A percentile compares a stretch with the other conserved stretches of the same genome.
These are phyloP conservation scores for Amblyraja radiata DNA, from an alignment of 2,797 vertebrate genomes.

Conservation along the genomic window DNA sequence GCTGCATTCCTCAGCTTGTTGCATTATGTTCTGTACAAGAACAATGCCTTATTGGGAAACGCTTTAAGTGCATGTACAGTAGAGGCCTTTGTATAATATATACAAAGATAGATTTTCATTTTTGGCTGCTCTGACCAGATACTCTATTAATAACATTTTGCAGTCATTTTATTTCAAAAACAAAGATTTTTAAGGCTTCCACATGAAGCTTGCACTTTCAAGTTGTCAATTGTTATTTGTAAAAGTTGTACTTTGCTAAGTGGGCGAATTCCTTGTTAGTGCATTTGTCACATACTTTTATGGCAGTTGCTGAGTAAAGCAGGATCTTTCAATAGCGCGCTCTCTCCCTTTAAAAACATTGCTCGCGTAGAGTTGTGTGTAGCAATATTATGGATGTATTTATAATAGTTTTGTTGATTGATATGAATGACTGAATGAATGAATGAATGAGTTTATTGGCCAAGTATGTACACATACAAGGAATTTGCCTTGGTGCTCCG, in stretches of 20 bases:
- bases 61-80: neutral
- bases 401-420: neutral
- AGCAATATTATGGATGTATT: neutral
- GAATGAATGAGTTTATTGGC: no score
- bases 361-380: neutral
- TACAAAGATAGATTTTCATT: neutral
- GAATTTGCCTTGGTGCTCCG: no score
- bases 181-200: neutral
- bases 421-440: neutral
- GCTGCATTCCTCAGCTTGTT: conserved; percentile 22
- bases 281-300: neutral
- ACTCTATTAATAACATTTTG: conserved; percentile 1
- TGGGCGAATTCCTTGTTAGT: neutral
- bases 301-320: neutral
- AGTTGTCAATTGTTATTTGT: neutral
- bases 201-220: neutral
- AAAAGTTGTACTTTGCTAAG: neutral
- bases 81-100: neutral
- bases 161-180: conserved; percentile 8
- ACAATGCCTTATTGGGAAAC: neutral
- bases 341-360: neutral
- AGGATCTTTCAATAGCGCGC: neutral
- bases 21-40: neutral
- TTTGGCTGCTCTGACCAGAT: neutral
- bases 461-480: no score